phyloP scores from a whole-genome alignment of 2,888 invertebrate genomes.

The Exephanes ischioxanthus region DNA sequence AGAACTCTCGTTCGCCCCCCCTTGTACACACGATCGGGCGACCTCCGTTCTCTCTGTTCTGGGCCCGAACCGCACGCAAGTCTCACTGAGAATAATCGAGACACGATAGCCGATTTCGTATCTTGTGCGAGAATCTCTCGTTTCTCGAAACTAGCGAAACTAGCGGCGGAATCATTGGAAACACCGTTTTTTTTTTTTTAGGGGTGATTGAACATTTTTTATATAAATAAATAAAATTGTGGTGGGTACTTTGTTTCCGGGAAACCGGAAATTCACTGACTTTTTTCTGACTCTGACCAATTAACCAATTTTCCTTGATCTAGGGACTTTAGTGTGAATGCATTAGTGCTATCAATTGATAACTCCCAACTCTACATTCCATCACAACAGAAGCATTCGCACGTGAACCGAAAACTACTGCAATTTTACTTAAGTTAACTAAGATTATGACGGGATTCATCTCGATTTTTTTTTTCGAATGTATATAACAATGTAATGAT shows the following conservation, averaged over 20 bases:
- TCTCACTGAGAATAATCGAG: conserved; percentile 55
- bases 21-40: conserved; percentile 48
- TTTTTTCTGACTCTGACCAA: too few species aligned
- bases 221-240: too few species aligned
- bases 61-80: conserved; percentile 56
- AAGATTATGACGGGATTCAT: too few species aligned
- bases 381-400: too few species aligned
- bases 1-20: conserved; percentile 41
- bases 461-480: too few species aligned
- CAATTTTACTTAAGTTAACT: too few species aligned
- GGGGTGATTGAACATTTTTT: background rate
- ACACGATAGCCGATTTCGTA: conserved; percentile 56
- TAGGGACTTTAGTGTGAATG: background rate
- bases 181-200: background rate
- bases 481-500: background rate
- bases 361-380: too few species aligned
- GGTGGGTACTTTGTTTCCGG: too few species aligned
- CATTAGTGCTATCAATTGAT: background rate
- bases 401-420: too few species aligned
- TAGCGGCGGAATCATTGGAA: background rate
- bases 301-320: too few species aligned
- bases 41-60: conserved; percentile 45
- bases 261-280: too few species aligned
- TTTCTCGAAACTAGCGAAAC: conserved; percentile 8
- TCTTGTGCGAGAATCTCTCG: conserved; percentile 46